A percentile compares a stretch with the other conserved stretches of the same genome.
Conservation (phyloP, 2,113 vertebrate genomes). For the Colinus virginianus region DNA sequence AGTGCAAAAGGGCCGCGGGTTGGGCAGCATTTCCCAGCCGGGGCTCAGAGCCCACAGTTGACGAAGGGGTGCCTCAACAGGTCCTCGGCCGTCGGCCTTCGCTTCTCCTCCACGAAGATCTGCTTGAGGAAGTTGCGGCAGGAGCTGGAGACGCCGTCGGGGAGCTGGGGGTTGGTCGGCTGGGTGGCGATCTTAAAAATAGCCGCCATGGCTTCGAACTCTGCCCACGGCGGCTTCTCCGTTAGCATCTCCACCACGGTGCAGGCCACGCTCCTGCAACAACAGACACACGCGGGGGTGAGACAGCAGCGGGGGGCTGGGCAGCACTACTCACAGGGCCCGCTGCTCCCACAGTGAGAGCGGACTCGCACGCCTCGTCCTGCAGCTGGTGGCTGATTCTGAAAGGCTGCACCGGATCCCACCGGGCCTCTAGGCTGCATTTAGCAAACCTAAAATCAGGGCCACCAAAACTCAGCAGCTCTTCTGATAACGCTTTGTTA, state of each 20-base stretch:
- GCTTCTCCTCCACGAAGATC: constrained; percentile 92
- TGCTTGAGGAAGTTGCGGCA: constrained; percentile 89
- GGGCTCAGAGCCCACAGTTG: constrained; percentile 82
- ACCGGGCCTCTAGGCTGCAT: background rate
- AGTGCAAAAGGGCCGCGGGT: background rate
- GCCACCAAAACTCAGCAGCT: background rate
- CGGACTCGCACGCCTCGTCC: accelerated
- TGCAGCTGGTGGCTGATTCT: background rate
- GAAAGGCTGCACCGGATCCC: background rate
- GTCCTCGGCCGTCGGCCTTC: constrained; percentile 87
- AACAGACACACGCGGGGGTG: background rate
- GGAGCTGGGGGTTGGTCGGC: constrained; percentile 89
- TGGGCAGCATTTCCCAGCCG: background rate
- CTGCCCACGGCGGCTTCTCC: constrained; percentile 92
- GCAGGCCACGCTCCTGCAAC: constrained; percentile 89
- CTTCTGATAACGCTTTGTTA: background rate
- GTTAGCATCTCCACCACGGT: constrained; percentile 94
- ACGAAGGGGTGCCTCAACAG: constrained; percentile 88
- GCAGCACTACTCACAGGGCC: background rate
- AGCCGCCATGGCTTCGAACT: constrained; percentile 92
- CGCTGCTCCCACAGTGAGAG: background rate
- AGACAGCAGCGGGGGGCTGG: background rate
- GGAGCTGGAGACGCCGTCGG: constrained; percentile 83
- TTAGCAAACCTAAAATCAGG: background rate
- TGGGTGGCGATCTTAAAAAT: constrained; percentile 95